Evolutionary conservation across 2,888 invertebrate genomes (phyloP).

Genomic region (Thysanoteuthis rhombus): DNA sequence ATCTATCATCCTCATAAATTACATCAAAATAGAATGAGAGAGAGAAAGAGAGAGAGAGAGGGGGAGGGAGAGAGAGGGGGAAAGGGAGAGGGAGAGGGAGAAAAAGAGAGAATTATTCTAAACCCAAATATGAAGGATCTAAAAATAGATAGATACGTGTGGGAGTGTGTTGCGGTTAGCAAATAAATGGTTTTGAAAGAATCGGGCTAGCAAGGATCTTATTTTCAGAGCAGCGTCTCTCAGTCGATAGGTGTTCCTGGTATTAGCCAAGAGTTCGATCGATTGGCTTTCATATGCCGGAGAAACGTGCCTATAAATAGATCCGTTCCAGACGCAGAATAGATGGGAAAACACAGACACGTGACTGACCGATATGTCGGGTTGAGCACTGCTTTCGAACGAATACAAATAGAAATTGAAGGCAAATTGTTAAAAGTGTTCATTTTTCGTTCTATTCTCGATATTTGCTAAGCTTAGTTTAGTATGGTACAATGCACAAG

Average conservation of each 20-base stretch:
- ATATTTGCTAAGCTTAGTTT: no score
- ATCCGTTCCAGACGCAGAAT: background rate
- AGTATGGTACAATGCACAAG: no score
- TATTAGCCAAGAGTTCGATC: background rate
- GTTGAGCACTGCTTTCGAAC: background rate
- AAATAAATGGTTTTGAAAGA: background rate
- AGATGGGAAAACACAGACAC: background rate
- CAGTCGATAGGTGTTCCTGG: background rate
- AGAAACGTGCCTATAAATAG: background rate
- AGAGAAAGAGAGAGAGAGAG: no score
- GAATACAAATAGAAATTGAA: no score
- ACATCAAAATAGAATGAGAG: no score
- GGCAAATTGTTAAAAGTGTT: no score
- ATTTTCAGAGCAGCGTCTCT: background rate
- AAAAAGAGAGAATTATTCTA: background rate
- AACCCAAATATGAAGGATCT: background rate
- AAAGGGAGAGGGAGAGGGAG: no score
- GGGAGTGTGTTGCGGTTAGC: background rate
- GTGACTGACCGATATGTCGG: background rate
- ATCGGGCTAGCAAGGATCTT: background rate
- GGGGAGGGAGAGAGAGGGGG: no score
- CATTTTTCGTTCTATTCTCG: no score
- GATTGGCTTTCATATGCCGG: background rate
- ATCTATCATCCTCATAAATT: no score
- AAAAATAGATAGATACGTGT: background rate